A percentile compares a stretch with the other conserved stretches of the same genome.
Conservation (phyloP, 2,888 invertebrate species). For the Blastobasis lacticolella region DNA sequence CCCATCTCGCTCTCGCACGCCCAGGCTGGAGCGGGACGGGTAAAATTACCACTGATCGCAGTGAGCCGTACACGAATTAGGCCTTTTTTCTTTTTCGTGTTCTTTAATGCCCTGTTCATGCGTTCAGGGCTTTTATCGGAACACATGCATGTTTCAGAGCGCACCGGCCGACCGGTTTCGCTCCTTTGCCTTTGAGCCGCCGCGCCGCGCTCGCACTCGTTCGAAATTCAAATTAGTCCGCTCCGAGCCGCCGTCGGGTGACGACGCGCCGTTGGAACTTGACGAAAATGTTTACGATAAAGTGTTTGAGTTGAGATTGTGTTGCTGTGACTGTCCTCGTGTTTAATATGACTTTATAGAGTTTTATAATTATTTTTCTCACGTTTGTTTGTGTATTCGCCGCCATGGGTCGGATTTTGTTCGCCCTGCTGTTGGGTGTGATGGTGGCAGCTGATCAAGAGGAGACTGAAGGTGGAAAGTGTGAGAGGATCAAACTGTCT, state of each 20-base stretch:
- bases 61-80: conserved; percentile 70
- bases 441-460: conserved; percentile 60
- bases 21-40: conserved; percentile 32
- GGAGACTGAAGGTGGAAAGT: conserved; percentile 73
- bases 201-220: conserved; percentile 21
- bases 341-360: conserved; percentile 46
- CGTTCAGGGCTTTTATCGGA: conserved; percentile 66
- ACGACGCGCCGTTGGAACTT: conserved; percentile 26
- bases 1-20: conserved; percentile 28
- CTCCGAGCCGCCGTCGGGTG: conserved; percentile 26
- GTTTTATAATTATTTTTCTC: conserved; percentile 15
- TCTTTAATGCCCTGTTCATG: conserved; percentile 67
- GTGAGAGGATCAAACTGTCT: conserved; percentile 85
- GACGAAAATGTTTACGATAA: conserved; percentile 45
- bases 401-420: conserved; percentile 59
- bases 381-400: conserved; percentile 8
- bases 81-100: conserved; percentile 53
- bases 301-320: conserved; percentile 26
- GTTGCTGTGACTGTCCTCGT: conserved; percentile 43
- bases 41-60: conserved; percentile 68
- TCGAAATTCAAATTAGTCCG: conserved; percentile 51
- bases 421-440: conserved; percentile 41
- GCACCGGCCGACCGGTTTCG: conserved; percentile 63
- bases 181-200: conserved; percentile 58
- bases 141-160: conserved; percentile 63